Base-by-base conservation (phyloP, 2,797 vertebrate species). In the Australoheros facetus region DNA sequence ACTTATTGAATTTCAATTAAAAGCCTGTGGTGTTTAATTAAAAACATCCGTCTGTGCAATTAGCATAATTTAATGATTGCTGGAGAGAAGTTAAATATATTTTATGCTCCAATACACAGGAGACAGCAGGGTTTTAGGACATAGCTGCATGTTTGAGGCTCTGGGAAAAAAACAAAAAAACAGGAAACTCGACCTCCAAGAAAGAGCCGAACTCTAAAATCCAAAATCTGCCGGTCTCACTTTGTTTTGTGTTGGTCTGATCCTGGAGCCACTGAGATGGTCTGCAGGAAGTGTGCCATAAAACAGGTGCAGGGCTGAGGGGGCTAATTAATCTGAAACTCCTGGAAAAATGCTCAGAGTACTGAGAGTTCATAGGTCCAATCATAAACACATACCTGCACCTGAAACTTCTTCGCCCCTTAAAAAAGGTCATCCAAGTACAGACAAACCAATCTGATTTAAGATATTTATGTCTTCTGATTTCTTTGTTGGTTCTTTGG, bases 21-120 rank as follows among this genome's bases (percentile, higher is more conserved):
- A 90, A 88, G 77, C 87, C 86, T 85, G 86, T 87, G 87, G 87
- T 91, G 89, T 92, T 82, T 91, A 91, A 94, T 94, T 93, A 92
- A 93, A 91, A 91, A 91, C 85, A 93, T 89, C 78, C 76, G 66
- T 85, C 81, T 83, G 78, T 77, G 78, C 75, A 90, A 93, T 95
- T 92, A 93, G 78, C 91, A 93, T 93, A 94, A 91, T 89, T 89
- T 88, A 94, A 94, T 92, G 87, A 94, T 92, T 84, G 79, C 90
- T 90, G 81, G 73, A 81, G 89, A 89, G 88, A 89, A 93, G 89
- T 89, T 74, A 86, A 89, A 91, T 82, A 78, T 83, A 81, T 91
- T 91, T 91, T 78, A 85, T 81, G 89, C 89, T 80, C 83, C 85
- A 90, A 39, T 87, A 84, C 90, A 74, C 83, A 82, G 39, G 74